These are phyloP conservation scores for Trinectes maculatus DNA, from an alignment of 2,113 vertebrate genomes.

Conservation along the genomic window DNA sequence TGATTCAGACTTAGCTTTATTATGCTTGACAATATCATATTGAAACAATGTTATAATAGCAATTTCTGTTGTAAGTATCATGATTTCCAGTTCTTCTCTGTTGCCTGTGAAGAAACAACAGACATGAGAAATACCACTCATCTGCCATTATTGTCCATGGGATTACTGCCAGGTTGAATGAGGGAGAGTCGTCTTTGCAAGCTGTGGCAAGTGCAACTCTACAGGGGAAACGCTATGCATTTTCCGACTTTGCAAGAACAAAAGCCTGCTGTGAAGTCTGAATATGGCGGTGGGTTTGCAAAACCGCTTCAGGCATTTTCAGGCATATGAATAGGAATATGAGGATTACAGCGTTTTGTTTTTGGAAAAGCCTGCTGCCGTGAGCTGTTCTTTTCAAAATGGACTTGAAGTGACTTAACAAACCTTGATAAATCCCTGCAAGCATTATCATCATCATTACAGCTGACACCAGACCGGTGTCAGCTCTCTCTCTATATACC, in stretches of 20 bases:
- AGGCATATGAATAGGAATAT: too few relatives aligned
- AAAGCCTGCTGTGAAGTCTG: not conserved
- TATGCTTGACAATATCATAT: too few relatives aligned
- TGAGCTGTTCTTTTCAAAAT: too few relatives aligned
- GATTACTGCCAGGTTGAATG: not conserved
- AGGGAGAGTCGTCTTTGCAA: not conserved
- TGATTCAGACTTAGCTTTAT: constrained; percentile 1
- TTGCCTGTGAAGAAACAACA: not conserved
- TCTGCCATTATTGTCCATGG: not conserved
- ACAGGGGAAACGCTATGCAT: not conserved
- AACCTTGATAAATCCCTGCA: too few relatives aligned
- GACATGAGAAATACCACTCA: not conserved
- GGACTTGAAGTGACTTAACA: too few relatives aligned
- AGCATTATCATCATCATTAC: too few relatives aligned
- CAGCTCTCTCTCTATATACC: too few relatives aligned
- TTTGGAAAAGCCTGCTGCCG: too few relatives aligned
- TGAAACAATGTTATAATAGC: too few relatives aligned
- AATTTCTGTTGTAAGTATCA: too few relatives aligned
- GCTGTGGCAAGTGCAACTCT: not conserved
- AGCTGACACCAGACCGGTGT: too few relatives aligned
- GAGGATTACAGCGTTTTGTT: too few relatives aligned
- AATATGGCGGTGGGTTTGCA: not conserved
- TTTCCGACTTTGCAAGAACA: not conserved
- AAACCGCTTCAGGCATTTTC: not conserved
- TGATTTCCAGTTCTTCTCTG: not conserved